Conservation (phyloP, 2,888 invertebrate genomes). For the Anthophora plumipes region DNA sequence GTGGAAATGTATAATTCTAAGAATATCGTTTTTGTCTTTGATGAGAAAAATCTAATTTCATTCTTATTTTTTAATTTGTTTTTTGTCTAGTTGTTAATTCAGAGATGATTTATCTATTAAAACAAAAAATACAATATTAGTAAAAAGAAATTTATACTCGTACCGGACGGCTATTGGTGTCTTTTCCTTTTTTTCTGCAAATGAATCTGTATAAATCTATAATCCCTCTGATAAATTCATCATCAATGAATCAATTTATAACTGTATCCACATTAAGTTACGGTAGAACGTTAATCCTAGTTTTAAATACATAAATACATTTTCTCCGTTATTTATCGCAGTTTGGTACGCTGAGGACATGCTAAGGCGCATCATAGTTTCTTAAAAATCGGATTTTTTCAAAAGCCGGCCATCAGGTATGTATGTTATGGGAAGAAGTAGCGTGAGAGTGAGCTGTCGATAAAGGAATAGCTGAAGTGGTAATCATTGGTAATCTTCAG, state of each 20-base stretch:
- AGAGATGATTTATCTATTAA: slow-evolving; percentile 9
- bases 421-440: slow-evolving; percentile 43
- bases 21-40: too few relatives aligned
- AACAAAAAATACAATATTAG: too few relatives aligned
- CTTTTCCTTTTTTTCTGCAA: background rate
- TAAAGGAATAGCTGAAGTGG: slow-evolving; percentile 55
- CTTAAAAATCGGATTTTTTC: slow-evolving; percentile 29
- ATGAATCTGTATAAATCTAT: background rate
- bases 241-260: slow-evolving; percentile 35
- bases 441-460: slow-evolving; percentile 58
- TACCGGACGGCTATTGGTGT: background rate
- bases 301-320: slow-evolving; percentile 23
- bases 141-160: too few relatives aligned
- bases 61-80: slow-evolving; percentile 3
- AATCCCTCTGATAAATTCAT: slow-evolving; percentile 15
- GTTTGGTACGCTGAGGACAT: background rate
- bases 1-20: too few relatives aligned
- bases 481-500: slow-evolving; percentile 58
- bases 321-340: slow-evolving; percentile 45
- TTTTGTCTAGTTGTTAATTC: too few relatives aligned
- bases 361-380: background rate
- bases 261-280: slow-evolving; percentile 29
- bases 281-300: slow-evolving; percentile 12
- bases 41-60: too few relatives aligned
- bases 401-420: slow-evolving; percentile 12